Evolutionary conservation across 1,140 invertebrate genomes (phyloP), one percentile per base, ranked within the genome.

Genomic region (Heliconius congener): DNA sequence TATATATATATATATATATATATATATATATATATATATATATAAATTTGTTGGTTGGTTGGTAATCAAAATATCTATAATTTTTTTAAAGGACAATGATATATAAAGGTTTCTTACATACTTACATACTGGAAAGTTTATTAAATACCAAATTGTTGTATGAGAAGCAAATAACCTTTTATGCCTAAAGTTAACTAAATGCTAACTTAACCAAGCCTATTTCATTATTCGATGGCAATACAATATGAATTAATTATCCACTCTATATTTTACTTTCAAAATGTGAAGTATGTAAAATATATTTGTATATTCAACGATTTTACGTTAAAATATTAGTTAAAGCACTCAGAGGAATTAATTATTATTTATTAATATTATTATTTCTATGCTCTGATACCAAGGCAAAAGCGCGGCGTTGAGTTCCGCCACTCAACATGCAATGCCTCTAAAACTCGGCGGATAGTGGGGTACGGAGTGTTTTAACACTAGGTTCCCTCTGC

Each of bases 91-190:
- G 6, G 55, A 57, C 55, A 23, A 11, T 57, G 6, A 52, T 19
- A 18, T 52, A 5, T 34, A 71, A 37, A 72, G 30, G 34, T 39
- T 19, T 9, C 39, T 72, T 13, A 23, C 34, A 39, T 9, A 23
- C 34, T 42, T 1, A 30, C 30, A 72, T 19, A 23, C 71, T 9
- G 16, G 71, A 8, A 27, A 39, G 71, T 30, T 66, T 66, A 66
- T 66, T 66, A 66, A 66, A 30, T 66, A 66, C 60, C 60, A 74
- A 70, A 76, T 70, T 13, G 39, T 70, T 76, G 50, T 70, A 42
- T 76, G 74, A 30, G 74, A 76, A 76, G 71, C 74, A 71, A 46
- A 60, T 76, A 76, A 76, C 74, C 74, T 76, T 76, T 76, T 30
- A 23, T 70, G 23, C 13, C 23, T 66, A 27, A 66, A 66, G 9